Conservation (phyloP, 2,888 invertebrate species). For the Drosophila anomalata region DNA sequence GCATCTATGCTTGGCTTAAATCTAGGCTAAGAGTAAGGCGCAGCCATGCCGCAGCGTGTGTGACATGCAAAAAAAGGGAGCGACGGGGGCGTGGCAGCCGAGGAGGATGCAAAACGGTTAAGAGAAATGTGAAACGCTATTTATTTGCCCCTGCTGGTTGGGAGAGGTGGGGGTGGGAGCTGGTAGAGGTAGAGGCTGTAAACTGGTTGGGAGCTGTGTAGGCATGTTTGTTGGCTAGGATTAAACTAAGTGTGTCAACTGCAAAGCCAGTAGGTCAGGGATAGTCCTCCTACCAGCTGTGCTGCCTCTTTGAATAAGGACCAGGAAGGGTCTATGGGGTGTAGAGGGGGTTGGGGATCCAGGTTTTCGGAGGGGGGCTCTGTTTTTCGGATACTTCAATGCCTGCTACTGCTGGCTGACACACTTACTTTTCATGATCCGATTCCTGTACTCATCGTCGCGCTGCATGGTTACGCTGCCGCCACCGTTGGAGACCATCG, state of each 20-base stretch:
- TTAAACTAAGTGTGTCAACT: conserved; percentile 71
- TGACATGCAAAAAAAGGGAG: conserved; percentile 37
- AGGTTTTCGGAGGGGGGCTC: conserved; percentile 9
- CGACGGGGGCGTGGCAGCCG: conserved; percentile 25
- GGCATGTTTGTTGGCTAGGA: conserved; percentile 17
- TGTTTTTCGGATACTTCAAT: conserved; percentile 28
- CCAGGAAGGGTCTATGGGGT: background rate
- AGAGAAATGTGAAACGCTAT: conserved; percentile 77
- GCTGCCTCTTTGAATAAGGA: conserved; percentile 65
- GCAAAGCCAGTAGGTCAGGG: conserved; percentile 76
- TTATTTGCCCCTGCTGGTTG: conserved; percentile 67
- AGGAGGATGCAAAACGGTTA: conserved; percentile 59
- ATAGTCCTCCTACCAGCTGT: conserved; percentile 56
- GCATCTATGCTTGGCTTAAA: conserved; percentile 49
- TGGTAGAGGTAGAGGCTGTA: too few relatives aligned
- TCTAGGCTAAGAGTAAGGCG: conserved; percentile 50
- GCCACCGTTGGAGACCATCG: conserved; percentile 83
- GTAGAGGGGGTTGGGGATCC: conserved; percentile 3
- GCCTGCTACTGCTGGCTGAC: conserved; percentile 45
- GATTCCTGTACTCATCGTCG: conserved; percentile 84
- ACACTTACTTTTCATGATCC: conserved; percentile 83
- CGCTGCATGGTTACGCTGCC: conserved; percentile 83
- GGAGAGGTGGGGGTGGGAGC: background rate
- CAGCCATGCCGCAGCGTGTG: conserved; percentile 47
- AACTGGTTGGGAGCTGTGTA: background rate